Percentiles rank a stretch among this genome's conserved stretches.
Conservation (phyloP, 2,113 vertebrate species). For the Laticauda laticaudata region DNA sequence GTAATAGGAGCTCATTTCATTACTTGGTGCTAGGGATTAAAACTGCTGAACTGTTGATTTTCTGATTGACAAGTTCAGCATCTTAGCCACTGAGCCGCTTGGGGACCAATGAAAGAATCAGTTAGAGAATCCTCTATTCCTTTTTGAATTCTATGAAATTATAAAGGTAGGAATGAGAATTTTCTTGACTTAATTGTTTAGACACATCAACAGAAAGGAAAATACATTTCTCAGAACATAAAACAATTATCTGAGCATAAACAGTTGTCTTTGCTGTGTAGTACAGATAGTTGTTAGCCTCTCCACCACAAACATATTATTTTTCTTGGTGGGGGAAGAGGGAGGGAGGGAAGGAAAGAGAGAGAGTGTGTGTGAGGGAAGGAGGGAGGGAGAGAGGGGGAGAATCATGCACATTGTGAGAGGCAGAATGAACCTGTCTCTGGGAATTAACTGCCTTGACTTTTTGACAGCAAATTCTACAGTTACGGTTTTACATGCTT, state of each 20-base stretch:
- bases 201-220: background rate
- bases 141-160: background rate
- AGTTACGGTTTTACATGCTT: background rate
- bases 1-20: too few relatives aligned
- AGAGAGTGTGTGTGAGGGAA: too few relatives aligned
- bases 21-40: too few relatives aligned
- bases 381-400: background rate
- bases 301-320: background rate
- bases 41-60: too few relatives aligned
- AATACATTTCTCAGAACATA: background rate
- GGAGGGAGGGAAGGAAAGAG: background rate
- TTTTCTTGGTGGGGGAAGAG: background rate
- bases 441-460: background rate
- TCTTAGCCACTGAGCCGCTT: too few relatives aligned
- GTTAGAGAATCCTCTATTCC: background rate
- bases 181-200: background rate
- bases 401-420: background rate
- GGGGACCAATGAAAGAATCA: too few relatives aligned
- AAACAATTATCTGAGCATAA: too few relatives aligned
- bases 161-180: background rate
- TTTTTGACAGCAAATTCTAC: background rate
- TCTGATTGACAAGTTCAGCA: too few relatives aligned
- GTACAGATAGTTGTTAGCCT: background rate
- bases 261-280: background rate
- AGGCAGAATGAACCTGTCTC: background rate